Evolutionary conservation across 1,140 invertebrate genomes (phyloP).

Genomic region (Heterodera carotae): DNA sequence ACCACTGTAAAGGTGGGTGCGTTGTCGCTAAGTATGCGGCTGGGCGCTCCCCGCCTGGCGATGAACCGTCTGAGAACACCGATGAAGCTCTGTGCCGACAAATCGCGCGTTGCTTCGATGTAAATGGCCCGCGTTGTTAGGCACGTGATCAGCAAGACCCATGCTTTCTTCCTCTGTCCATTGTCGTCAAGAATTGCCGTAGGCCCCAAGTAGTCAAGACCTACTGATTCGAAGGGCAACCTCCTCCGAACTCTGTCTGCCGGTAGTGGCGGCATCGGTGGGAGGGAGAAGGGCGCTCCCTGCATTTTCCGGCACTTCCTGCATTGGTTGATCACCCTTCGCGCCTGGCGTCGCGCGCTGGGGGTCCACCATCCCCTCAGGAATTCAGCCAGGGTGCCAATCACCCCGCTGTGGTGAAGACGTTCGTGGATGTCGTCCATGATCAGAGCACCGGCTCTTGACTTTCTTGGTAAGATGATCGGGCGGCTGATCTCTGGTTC

Average conservation of each 20-base stretch:
- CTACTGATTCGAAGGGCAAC: slow-evolving; percentile 23
- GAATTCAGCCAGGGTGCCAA: slow-evolving; percentile 10
- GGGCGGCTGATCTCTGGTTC: not conserved
- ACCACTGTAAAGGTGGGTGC: too few relatives aligned
- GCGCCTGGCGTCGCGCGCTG: slow-evolving; percentile 4
- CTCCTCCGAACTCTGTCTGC: not conserved
- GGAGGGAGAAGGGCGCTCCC: slow-evolving; percentile 10
- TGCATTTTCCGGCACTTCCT: not conserved
- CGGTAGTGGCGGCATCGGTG: slow-evolving; percentile 21
- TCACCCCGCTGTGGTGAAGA: not conserved
- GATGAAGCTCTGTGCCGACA: slow-evolving; percentile 13
- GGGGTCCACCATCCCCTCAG: slow-evolving; percentile 15
- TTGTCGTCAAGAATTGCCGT: not conserved
- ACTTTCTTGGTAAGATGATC: not conserved
- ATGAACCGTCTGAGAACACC: slow-evolving; percentile 22
- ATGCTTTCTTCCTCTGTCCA: slow-evolving; percentile 7
- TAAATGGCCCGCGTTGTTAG: slow-evolving; percentile 28
- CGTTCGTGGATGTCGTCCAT: slow-evolving; percentile 10
- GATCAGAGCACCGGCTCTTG: not conserved
- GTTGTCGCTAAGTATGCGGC: too few relatives aligned
- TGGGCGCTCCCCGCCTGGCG: slow-evolving; percentile 16
- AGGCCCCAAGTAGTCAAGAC: slow-evolving; percentile 32
- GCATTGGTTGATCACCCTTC: not conserved
- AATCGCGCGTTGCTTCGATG: slow-evolving; percentile 14
- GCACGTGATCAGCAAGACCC: slow-evolving; percentile 27